A percentile compares a stretch with the other conserved stretches of the same genome.
These are phyloP conservation scores for Dasysyrphus tricinctus DNA, from an alignment of 2,888 invertebrate species.

Conservation along the genomic window DNA sequence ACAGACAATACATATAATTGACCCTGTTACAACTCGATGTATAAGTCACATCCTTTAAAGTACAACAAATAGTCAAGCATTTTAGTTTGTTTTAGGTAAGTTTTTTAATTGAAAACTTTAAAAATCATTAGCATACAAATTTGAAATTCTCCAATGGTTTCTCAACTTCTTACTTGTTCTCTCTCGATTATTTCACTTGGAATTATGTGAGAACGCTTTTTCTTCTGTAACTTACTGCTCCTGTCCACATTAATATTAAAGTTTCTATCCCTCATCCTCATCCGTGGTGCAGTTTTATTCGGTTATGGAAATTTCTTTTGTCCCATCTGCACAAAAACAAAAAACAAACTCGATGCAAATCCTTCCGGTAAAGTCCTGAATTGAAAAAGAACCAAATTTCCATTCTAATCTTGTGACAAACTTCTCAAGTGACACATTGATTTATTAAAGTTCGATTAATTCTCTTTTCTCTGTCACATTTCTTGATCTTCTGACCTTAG, in stretches of 20 bases:
- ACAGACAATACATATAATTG: no score
- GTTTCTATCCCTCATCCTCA: background rate
- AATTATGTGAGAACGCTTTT: background rate
- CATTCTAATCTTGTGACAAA: slow-evolving; percentile 80
- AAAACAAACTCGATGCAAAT: slow-evolving; percentile 7
- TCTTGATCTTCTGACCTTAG: slow-evolving; percentile 69
- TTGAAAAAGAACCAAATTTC: slow-evolving; percentile 57
- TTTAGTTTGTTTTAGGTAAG: background rate
- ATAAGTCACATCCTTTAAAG: no score
- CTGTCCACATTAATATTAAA: slow-evolving; percentile 30
- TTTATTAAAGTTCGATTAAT: slow-evolving; percentile 84
- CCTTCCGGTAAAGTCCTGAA: slow-evolving; percentile 37
- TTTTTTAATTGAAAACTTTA: background rate
- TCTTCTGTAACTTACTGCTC: slow-evolving; percentile 2
- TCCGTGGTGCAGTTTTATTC: slow-evolving; percentile 25
- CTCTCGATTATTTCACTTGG: background rate
- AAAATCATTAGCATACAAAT: background rate
- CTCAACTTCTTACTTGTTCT: background rate
- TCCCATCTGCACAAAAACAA: slow-evolving; percentile 24
- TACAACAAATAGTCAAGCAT: background rate
- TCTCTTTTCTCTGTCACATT: slow-evolving; percentile 78
- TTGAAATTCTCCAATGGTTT: background rate
- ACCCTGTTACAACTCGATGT: no score
- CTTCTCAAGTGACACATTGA: slow-evolving; percentile 82
- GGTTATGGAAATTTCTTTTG: slow-evolving; percentile 58